phyloP scores from a whole-genome alignment of 1,140 invertebrate genomes.

The Drosophila lacertosa region DNA sequence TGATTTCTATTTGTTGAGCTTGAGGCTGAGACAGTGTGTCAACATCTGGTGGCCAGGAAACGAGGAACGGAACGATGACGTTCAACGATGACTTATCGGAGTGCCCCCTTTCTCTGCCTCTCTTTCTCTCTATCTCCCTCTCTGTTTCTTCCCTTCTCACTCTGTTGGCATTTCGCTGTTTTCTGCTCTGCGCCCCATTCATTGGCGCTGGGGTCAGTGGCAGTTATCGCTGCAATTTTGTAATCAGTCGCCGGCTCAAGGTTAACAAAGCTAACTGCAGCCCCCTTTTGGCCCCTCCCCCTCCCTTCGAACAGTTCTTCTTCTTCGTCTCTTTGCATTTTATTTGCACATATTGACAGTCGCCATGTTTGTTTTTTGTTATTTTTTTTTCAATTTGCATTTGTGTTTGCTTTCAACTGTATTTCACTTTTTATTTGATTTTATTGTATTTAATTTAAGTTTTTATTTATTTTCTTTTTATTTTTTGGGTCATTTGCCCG shows the following conservation, averaged over 20 bases:
- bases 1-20: not conserved
- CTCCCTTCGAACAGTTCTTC: constrained; percentile 6
- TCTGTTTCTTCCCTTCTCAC: not conserved
- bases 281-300: not conserved
- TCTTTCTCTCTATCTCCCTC: constrained; percentile 1
- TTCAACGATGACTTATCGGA: constrained; percentile 12
- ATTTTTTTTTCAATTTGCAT: no score
- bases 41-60: constrained; percentile 12
- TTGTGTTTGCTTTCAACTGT: constrained; percentile 40
- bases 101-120: not conserved
- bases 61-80: constrained; percentile 11
- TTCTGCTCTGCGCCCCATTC: constrained; percentile 30
- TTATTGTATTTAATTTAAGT: constrained; percentile 28
- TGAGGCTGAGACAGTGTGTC: not conserved
- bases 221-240: constrained; percentile 82
- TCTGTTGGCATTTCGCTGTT: constrained; percentile 32
- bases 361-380: constrained; percentile 66
- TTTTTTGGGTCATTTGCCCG: constrained; percentile 78
- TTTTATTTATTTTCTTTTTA: constrained; percentile 21
- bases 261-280: constrained; percentile 57
- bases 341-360: constrained; percentile 53
- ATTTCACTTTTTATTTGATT: constrained; percentile 45
- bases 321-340: constrained; percentile 28
- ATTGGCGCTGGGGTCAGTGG: constrained; percentile 68
- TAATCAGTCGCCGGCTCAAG: constrained; percentile 77